Evolutionary conservation across 2,888 invertebrate species (phyloP).

Genomic region (Chrysopilus asiliformis): DNA sequence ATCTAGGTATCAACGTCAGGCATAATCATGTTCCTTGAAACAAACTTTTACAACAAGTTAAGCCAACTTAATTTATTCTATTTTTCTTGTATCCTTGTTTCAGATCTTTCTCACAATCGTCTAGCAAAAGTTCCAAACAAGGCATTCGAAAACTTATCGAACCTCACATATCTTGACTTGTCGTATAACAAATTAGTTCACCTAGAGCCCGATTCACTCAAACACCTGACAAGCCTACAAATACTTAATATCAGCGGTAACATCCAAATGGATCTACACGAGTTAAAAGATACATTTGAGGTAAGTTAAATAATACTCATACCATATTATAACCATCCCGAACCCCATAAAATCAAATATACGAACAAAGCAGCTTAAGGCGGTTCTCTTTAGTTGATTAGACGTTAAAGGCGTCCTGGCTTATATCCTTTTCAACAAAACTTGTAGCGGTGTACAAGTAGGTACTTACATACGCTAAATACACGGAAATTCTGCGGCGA

Average conservation of each 20-base stretch:
- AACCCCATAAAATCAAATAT: no score
- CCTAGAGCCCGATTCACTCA: slow-evolving; percentile 45
- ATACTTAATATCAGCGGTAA: slow-evolving; percentile 59
- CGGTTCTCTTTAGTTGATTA: no score
- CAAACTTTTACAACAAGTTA: neutral
- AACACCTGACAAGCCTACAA: slow-evolving; percentile 38
- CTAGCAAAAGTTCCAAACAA: slow-evolving; percentile 59
- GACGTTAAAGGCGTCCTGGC: no score
- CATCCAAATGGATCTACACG: slow-evolving; percentile 30
- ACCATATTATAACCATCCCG: no score
- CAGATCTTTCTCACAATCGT: slow-evolving; percentile 54
- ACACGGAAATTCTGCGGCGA: no score
- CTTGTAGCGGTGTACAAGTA: no score
- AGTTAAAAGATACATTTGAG: slow-evolving; percentile 34
- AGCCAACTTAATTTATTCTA: neutral
- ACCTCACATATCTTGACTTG: slow-evolving; percentile 55
- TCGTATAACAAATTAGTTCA: slow-evolving; percentile 61
- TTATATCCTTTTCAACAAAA: no score
- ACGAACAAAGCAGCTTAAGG: no score
- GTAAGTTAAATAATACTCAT: no score
- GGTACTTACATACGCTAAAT: no score
- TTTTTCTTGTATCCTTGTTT: slow-evolving; percentile 2
- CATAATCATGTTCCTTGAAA: neutral
- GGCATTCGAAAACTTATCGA: slow-evolving; percentile 58
- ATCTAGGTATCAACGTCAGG: slow-evolving; percentile 25